A percentile compares a stretch with the other conserved stretches of the same genome.
Evolutionary conservation across 2,797 vertebrate genomes (phyloP).

Genomic region (Valencia hispanica): DNA sequence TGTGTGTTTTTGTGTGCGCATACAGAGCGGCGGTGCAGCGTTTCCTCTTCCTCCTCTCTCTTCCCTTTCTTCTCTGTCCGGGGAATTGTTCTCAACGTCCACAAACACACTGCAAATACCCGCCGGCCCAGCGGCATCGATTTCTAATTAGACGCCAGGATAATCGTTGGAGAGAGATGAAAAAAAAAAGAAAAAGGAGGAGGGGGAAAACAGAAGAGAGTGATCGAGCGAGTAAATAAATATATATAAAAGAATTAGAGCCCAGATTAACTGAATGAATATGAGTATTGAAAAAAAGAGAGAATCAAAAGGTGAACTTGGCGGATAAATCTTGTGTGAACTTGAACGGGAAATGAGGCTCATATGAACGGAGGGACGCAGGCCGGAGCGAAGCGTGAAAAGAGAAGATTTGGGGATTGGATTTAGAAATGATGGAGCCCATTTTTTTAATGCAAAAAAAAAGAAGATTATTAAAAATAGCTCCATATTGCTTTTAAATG

Average conservation of each 20-base stretch:
- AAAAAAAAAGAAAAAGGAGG: constrained; percentile 72
- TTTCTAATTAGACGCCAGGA: constrained; percentile 90
- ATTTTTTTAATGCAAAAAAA: neutral
- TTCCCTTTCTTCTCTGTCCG: constrained; percentile 72
- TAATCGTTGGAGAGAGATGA: constrained; percentile 87
- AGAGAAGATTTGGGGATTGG: constrained; percentile 6
- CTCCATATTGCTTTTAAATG: neutral
- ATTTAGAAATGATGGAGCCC: constrained; percentile 19
- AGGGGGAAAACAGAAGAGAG: constrained; percentile 66
- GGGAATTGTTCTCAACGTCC: constrained; percentile 89
- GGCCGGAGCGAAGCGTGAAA: constrained; percentile 1
- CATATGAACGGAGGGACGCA: constrained; percentile 11
- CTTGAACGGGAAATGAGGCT: constrained; percentile 50
- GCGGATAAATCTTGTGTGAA: constrained; percentile 57
- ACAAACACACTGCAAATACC: constrained; percentile 90
- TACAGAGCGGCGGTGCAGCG: constrained; percentile 54
- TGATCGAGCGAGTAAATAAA: constrained; percentile 79
- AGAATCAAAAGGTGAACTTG: constrained; percentile 73
- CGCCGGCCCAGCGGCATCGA: constrained; percentile 86
- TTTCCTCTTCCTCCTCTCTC: constrained; percentile 73
- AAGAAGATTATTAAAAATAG: neutral
- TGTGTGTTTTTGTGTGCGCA: constrained; percentile 34
- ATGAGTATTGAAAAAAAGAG: constrained; percentile 68
- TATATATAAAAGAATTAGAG: constrained; percentile 80
- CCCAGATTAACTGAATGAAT: constrained; percentile 79